Evolutionary conservation across 2,113 vertebrate species (phyloP), one percentile per base, ranked within the genome.

Genomic region (Apistogramma diplotaenia): DNA sequence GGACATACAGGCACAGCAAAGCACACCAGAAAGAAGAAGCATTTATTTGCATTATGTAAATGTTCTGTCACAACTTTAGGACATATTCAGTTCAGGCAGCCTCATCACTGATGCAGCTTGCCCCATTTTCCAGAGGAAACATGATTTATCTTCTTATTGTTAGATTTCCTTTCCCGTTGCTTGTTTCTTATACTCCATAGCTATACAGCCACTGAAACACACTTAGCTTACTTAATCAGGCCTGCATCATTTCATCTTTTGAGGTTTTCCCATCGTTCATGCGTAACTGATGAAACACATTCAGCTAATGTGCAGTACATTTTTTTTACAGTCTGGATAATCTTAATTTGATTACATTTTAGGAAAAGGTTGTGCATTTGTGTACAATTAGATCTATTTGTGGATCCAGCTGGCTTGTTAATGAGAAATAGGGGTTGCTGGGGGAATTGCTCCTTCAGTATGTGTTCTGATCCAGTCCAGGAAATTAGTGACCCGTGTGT

Each of bases 381-480:
- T 2, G 16, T 49, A 46, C 62, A 67, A 5, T 70, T 27, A 31
- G 25, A 0, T 51, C 25, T 70, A 25, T 25, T 70, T 70, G 65
- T 43, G n/a, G 43, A 51, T 70, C 25, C 51, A 15, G 6, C 2
- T 16, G 18, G 6, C 13, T 33, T 35, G 59, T 6, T 83, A 40
- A 21, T 23, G 29, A 61, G 18, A 72, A 65, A 53, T 1, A 27
- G 7, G 2, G 49, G 15, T 35, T 74, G 10, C 6, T 87, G 58
- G 84, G 49, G 60, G 5, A 70, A 29, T 21, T 60, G 58, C 23
- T 51, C 65, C 65, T 79, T 65, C 37, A 71, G 53, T 96, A 87
- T 93, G 96, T 75, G 82, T 67, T 55, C 87, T 94, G 92, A 99
- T 97, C 98, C 98, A 99, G 0, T 81, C 83, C 82, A 96, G 12